Base-by-base conservation (phyloP, 92 coral and sea anemone genomes). In the Micromussa lordhowensis region DNA sequence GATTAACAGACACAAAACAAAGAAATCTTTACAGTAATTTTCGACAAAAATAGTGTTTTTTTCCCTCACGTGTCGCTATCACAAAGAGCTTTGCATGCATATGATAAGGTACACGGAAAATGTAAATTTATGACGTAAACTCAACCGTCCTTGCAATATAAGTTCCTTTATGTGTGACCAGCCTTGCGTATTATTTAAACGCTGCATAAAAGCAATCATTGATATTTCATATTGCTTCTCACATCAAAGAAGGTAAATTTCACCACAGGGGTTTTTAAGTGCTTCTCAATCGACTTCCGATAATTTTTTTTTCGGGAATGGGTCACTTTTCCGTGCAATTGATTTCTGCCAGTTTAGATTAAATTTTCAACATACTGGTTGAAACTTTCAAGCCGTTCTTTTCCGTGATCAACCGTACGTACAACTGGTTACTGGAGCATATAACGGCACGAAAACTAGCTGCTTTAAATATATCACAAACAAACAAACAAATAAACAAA, bases 211-310 rank as follows among this genome's bases (percentile, higher is more conserved):
- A 73, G 78, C 78, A 21, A n/a, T 34, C n/a, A 7, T 18, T 8
- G 35, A 68, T 68, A 82, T 82, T 68, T 68, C 26, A 72, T 34
- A 31, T 3, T 13, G 66, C 79, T 55, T 83, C 58, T 5, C 34
- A 72, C 79, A 26, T 83, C 79, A 83, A 72, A 53, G 34, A 40
- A 29, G 57, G 26, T 40, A 66, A n/a, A 68, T 80, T 80, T 73
- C n/a, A 35, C 72, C 84, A 59, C 84, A 80, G n/a, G 72, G 72
- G 77, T 44, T 40, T 17, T 34, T 68, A 29, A 30, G 66, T 32
- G 79, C 69, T 51, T 31, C 87, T 72, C 31, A 83, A 55, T n/a
- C 22, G 30, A 9, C 78, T 22, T 30, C 0, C 0, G 55, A 44
- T 44, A 11, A 8, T 0, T 82, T 66, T 29, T 61, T 10, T 48